Evolutionary conservation across 1,140 invertebrate genomes (phyloP).

Genomic region (Diorhabda elongata): DNA sequence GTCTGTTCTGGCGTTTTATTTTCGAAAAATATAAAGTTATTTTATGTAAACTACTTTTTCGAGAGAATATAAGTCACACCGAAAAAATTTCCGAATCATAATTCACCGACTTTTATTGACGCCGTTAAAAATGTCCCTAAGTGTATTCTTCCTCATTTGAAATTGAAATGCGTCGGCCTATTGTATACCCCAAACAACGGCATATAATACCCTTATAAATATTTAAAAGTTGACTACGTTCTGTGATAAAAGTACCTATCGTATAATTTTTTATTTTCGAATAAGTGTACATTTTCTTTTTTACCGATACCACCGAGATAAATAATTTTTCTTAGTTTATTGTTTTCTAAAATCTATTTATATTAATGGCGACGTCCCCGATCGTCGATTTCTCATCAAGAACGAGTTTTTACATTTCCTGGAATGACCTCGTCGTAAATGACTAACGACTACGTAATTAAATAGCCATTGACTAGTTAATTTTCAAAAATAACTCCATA

Average conservation of each 20-base stretch:
- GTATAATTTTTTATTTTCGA: background rate
- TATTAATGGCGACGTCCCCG: too few species aligned
- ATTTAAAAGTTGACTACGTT: conserved; percentile 7
- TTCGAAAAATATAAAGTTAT: too few species aligned
- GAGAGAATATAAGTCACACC: too few species aligned
- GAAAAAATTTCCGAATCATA: background rate
- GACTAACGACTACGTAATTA: too few species aligned
- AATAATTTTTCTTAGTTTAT: background rate
- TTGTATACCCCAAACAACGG: background rate
- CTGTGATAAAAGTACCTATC: background rate
- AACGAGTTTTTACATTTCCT: too few species aligned
- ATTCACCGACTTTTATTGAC: conserved; percentile 8
- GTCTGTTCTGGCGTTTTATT: too few species aligned
- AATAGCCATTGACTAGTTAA: too few species aligned
- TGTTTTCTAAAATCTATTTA: too few species aligned
- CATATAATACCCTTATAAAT: conserved; percentile 7
- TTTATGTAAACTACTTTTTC: too few species aligned
- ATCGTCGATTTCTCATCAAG: too few species aligned
- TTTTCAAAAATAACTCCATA: too few species aligned
- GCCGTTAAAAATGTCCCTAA: background rate
- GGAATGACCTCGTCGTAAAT: too few species aligned
- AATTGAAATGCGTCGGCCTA: conserved; percentile 5
- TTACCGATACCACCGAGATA: conserved; percentile 4
- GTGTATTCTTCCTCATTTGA: conserved; percentile 8
- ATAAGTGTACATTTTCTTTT: background rate